Evolutionary conservation across 2,797 vertebrate species (phyloP).

Genomic region (Takifugu rubripes): DNA sequence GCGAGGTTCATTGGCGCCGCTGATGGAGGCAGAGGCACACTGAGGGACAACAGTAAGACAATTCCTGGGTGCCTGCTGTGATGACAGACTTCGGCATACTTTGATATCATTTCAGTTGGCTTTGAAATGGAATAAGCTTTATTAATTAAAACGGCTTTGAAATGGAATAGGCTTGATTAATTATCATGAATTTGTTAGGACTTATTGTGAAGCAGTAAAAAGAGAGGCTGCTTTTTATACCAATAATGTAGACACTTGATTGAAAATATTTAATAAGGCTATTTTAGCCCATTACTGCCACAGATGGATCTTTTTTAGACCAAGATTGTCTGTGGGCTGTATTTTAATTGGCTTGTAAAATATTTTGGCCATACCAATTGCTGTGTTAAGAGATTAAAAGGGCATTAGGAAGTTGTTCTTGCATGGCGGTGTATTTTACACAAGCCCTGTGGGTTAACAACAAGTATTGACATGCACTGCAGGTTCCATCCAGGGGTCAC

Average conservation of each 20-base stretch:
- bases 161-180: slow-evolving; percentile 4
- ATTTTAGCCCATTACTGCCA: neutral
- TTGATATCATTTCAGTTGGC: slow-evolving; percentile 9
- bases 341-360: slow-evolving; percentile 45
- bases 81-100: neutral
- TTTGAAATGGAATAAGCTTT: slow-evolving; percentile 4
- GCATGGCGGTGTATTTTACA: slow-evolving; percentile 69
- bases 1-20: slow-evolving; percentile 67
- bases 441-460: slow-evolving; percentile 71
- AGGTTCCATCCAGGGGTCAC: slow-evolving; percentile 72
- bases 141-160: neutral
- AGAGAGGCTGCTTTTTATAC: neutral
- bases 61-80: slow-evolving; percentile 29
- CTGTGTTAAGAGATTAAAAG: slow-evolving; percentile 73
- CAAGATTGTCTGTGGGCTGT: slow-evolving; percentile 20
- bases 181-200: no score
- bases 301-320: neutral
- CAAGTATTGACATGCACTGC: slow-evolving; percentile 74
- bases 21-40: slow-evolving; percentile 75
- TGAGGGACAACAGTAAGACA: slow-evolving; percentile 49
- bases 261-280: no score
- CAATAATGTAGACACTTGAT: no score
- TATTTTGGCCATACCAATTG: slow-evolving; percentile 69
- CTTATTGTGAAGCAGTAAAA: neutral
- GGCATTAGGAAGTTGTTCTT: slow-evolving; percentile 68